phyloP scores from a whole-genome alignment of 2,888 invertebrate species.

The Mimas tiliae region DNA sequence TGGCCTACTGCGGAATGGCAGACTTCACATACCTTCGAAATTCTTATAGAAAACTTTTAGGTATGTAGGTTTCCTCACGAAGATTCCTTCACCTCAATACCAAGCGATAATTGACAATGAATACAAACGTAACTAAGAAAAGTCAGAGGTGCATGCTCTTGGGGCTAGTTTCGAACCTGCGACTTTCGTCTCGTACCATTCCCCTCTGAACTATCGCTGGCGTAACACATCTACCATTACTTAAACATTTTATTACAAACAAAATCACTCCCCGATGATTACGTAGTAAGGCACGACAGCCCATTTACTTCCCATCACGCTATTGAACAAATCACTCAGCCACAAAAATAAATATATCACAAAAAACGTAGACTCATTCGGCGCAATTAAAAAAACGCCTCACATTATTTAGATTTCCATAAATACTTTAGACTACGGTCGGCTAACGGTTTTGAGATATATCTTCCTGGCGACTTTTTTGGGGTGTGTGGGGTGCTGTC shows the following conservation, averaged over 20 bases:
- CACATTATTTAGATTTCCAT: slow-evolving; percentile 82
- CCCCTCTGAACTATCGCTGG: too few species aligned
- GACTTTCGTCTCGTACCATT: too few species aligned
- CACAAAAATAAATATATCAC: slow-evolving; percentile 77
- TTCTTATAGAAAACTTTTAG: too few species aligned
- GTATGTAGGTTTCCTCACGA: too few species aligned
- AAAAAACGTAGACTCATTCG: slow-evolving; percentile 73
- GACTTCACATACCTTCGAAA: too few species aligned
- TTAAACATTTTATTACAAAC: slow-evolving; percentile 21
- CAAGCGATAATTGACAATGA: too few species aligned
- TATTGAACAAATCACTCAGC: slow-evolving; percentile 77
- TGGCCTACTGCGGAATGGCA: too few species aligned
- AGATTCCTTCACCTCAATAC: too few species aligned
- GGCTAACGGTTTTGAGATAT: slow-evolving; percentile 74
- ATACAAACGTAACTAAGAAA: too few species aligned
- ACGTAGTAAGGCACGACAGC: slow-evolving; percentile 51
- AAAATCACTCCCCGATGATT: slow-evolving; percentile 35
- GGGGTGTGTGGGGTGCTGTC: slow-evolving; percentile 33
- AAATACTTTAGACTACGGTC: slow-evolving; percentile 69
- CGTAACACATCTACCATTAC: background rate
- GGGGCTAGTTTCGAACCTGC: too few species aligned
- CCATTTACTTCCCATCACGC: slow-evolving; percentile 62
- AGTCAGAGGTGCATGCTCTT: too few species aligned
- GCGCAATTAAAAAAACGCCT: slow-evolving; percentile 76
- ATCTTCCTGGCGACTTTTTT: slow-evolving; percentile 76